phyloP scores from a whole-genome alignment of 2,888 invertebrate genomes.

The Tribolium freemani region DNA sequence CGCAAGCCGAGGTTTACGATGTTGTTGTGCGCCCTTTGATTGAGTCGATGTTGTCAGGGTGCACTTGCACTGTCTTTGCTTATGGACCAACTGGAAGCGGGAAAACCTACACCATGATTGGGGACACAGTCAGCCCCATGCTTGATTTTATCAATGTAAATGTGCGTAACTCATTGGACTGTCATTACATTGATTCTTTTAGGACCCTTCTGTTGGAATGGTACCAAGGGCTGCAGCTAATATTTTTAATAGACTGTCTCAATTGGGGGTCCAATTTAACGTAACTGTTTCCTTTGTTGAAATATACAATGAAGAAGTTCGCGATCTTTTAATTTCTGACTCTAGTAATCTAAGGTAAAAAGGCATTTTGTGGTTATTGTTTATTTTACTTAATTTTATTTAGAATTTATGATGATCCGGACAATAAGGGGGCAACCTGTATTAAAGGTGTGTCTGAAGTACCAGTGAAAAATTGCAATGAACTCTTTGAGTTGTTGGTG shows the following conservation, averaged over 20 bases:
- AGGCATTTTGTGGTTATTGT: no score
- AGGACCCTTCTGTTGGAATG: constrained; percentile 93
- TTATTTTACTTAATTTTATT: background rate
- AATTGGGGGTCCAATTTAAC: constrained; percentile 83
- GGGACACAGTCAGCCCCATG: constrained; percentile 72
- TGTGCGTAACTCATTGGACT: no score
- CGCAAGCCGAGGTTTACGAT: constrained; percentile 91
- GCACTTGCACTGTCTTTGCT: constrained; percentile 98
- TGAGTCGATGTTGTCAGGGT: constrained; percentile 92
- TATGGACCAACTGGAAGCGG: constrained; percentile 95
- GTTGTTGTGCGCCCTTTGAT: constrained; percentile 90
- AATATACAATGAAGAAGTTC: constrained; percentile 96
- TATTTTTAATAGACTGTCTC: constrained; percentile 88
- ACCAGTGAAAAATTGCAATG: constrained; percentile 87
- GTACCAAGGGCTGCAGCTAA: constrained; percentile 93
- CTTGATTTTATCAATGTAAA: background rate
- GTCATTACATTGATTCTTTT: background rate
- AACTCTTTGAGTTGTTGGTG: constrained; percentile 90
- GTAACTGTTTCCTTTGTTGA: constrained; percentile 96
- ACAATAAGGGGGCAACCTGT: constrained; percentile 89
- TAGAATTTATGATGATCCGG: constrained; percentile 70
- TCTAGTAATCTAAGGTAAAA: constrained; percentile 19
- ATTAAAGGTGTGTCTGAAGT: constrained; percentile 94
- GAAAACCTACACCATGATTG: constrained; percentile 92
- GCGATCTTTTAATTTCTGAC: constrained; percentile 77